Evolutionary conservation across 2,888 invertebrate species (phyloP), one percentile per base, ranked within the genome.

Genomic region (Timema podura): DNA sequence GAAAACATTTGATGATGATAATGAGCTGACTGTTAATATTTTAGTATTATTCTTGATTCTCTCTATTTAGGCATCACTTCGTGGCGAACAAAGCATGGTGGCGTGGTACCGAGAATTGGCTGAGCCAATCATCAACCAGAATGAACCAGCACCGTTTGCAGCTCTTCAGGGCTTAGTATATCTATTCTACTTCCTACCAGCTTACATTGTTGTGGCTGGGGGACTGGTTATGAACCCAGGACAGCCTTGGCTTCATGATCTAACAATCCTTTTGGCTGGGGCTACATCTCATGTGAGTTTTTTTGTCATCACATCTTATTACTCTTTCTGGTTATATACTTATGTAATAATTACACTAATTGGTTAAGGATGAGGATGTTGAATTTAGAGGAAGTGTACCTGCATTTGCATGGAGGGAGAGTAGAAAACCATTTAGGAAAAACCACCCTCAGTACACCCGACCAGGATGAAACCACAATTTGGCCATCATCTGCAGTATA

Each of bases 111-210:
- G 67, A 16, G 46, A 44, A 0, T 44, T 47, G 59, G 66, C 59
- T 15, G 70, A 70, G 46, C 70, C 70, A 47, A 44, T 70, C 11
- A 57, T 70, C 1, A 44, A 67, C n/a, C 57, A 70, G 44, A 47
- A 66, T 9, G 13, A 47, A 5, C 70, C 70, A 61, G 70, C 70
- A 57, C 70, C 70, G 10, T 70, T 70, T 67, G 70, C 70, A 6
- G 67, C 49, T 45, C 16, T 70, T 3, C 70, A 70, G 45, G 67
- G 67, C 30, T n/a, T 70, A 5, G 15, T 67, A 5, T 46, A 54
- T 48, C 13, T 67, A 5, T 66, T 70, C 57, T 70, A 70, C 49
- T 70, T 67, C 44, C 48, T 59, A 13, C 70, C 70, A 11, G 44
- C 54, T 2, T 70, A 44, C 13, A 7, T 67, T 8, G 16, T 54